Evolutionary conservation across 2,888 invertebrate species (phyloP).

Genomic region (Aplocera efformata): DNA sequence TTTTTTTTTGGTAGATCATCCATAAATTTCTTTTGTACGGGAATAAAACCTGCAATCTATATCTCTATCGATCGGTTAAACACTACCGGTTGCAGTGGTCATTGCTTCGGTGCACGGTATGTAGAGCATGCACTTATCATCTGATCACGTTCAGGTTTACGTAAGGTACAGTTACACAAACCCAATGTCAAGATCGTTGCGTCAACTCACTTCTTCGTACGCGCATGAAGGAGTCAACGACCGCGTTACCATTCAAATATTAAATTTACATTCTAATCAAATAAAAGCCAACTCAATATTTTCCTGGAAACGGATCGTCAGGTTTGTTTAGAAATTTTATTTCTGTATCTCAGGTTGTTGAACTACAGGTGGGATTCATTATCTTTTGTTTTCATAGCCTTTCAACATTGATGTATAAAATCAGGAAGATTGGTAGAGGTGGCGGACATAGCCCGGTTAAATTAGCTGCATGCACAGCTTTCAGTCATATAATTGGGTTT

Average conservation of each 20-base stretch:
- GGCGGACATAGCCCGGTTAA: too few relatives aligned
- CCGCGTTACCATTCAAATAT: slow-evolving; percentile 56
- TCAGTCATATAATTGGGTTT: too few relatives aligned
- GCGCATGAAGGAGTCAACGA: slow-evolving; percentile 41
- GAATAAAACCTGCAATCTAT: too few relatives aligned
- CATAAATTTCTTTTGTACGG: too few relatives aligned
- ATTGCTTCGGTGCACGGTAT: too few relatives aligned
- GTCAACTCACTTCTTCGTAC: slow-evolving; percentile 13
- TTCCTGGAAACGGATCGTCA: slow-evolving; percentile 12
- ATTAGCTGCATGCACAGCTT: too few relatives aligned
- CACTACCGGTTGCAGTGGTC: too few relatives aligned
- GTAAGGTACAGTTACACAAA: slow-evolving; percentile 56
- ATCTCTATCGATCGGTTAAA: too few relatives aligned
- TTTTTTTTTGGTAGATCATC: too few relatives aligned
- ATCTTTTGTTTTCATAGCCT: too few relatives aligned
- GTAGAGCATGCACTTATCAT: too few relatives aligned
- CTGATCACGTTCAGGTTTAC: slow-evolving; percentile 27
- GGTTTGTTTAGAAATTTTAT: slow-evolving; percentile 16
- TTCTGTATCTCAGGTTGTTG: slow-evolving; percentile 11
- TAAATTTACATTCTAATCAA: slow-evolving; percentile 23
- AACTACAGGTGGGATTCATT: slow-evolving; percentile 2
- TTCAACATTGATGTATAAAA: not conserved
- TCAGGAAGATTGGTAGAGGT: too few relatives aligned
- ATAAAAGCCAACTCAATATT: slow-evolving; percentile 14
- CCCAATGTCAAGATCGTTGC: slow-evolving; percentile 68